A percentile compares a stretch with the other conserved stretches of the same genome.
These are phyloP conservation scores for Melolontha melolontha DNA, from an alignment of 2,888 invertebrate genomes.

Conservation along the genomic window DNA sequence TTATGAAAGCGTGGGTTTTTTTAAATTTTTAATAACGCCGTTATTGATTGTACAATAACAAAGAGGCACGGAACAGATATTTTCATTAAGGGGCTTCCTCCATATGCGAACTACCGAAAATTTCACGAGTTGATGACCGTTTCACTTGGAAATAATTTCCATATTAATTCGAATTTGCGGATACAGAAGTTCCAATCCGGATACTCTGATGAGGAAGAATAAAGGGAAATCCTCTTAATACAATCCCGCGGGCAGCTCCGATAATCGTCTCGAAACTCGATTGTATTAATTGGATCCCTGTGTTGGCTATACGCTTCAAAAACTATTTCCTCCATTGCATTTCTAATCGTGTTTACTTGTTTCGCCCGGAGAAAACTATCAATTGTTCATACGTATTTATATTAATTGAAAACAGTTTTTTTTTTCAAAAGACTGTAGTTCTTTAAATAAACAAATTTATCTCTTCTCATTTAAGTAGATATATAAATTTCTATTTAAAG, in stretches of 20 bases:
- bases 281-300: slow-evolving; percentile 11
- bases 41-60: slow-evolving; percentile 5
- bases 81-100: slow-evolving; percentile 5
- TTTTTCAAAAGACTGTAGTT: no score
- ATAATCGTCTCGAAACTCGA: slow-evolving; percentile 13
- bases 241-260: neutral
- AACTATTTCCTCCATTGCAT: slow-evolving; percentile 7
- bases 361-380: no score
- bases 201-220: neutral
- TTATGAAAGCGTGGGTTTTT: neutral
- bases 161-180: neutral
- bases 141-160: neutral
- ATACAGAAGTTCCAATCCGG: neutral
- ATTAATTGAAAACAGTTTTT: no score
- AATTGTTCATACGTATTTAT: no score
- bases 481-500: no score
- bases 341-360: neutral
- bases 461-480: no score
- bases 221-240: neutral
- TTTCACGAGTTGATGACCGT: no score
- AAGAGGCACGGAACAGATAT: neutral
- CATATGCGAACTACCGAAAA: neutral
- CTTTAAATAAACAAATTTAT: no score
- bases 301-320: neutral
- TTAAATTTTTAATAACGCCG: neutral